These are phyloP conservation scores for Gadus chalcogrammus DNA, from an alignment of 2,113 vertebrate genomes.

Conservation along the genomic window DNA sequence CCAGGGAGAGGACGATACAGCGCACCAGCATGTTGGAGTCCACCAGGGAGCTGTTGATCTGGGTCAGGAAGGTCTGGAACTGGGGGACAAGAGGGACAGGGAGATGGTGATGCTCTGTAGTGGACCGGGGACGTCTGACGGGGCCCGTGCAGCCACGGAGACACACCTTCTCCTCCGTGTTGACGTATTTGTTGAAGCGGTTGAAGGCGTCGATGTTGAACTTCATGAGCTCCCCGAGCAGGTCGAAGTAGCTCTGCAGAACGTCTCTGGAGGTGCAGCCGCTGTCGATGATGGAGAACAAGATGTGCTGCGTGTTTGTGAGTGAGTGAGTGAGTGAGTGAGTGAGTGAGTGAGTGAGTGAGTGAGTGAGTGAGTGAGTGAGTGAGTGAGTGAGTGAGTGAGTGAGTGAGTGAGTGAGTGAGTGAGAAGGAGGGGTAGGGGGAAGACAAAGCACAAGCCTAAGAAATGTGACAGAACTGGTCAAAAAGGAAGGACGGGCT, in stretches of 20 bases:
- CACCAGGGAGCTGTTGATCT: slow-evolving; percentile 97
- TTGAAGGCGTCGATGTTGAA: slow-evolving; percentile 98
- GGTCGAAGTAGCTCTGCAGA: slow-evolving; percentile 98
- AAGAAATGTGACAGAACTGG: neutral
- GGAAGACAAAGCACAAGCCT: neutral
- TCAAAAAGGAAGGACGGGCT: neutral
- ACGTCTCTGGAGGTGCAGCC: slow-evolving; percentile 96
- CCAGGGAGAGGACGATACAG: slow-evolving; percentile 93
- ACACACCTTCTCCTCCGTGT: slow-evolving; percentile 92
- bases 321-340: neutral
- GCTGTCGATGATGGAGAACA: slow-evolving; percentile 98
- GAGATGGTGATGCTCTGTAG: neutral
- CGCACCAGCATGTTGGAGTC: slow-evolving; percentile 99
- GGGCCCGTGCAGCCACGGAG: neutral
- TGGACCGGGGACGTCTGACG: neutral
- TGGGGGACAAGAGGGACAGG: slow-evolving; percentile 46
- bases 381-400: neutral
- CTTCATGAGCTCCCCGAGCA: slow-evolving; percentile 98
- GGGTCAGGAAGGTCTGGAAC: slow-evolving; percentile 96
- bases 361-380: neutral
- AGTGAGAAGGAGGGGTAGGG: neutral
- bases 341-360: slow-evolving; percentile 3
- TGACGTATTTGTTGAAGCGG: slow-evolving; percentile 98
- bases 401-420: slow-evolving; percentile 1
- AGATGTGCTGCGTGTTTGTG: slow-evolving; percentile 80